A percentile compares a stretch with the other conserved stretches of the same genome.
These are phyloP conservation scores for Boulengeromyrus knoepffleri DNA, from an alignment of 2,113 vertebrate species.

Conservation along the genomic window DNA sequence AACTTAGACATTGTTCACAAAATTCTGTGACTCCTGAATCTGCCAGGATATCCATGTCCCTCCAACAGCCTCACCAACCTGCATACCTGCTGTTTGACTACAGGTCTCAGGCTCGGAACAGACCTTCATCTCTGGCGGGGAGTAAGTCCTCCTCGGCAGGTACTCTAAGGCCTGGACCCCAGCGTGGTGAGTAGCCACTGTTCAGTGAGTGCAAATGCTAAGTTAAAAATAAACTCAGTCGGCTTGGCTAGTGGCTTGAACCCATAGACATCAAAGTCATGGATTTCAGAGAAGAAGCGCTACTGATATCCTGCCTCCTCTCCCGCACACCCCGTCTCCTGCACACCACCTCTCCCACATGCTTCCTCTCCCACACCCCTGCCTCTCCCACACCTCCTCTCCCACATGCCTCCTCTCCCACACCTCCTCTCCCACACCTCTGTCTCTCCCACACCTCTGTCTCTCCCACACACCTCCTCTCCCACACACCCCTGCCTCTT, in stretches of 20 bases:
- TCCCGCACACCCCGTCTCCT: background rate
- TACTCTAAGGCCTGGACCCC: background rate
- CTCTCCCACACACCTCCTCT: too few relatives aligned
- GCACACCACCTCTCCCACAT: background rate
- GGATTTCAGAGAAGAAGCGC: background rate
- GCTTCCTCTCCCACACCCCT: too few relatives aligned
- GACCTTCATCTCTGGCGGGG: constrained; percentile 13
- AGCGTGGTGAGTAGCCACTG: background rate
- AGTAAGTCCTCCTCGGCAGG: background rate
- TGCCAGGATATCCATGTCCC: background rate
- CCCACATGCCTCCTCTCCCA: too few relatives aligned
- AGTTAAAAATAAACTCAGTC: background rate
- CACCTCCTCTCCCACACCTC: too few relatives aligned
- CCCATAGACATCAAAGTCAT: background rate
- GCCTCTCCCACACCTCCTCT: too few relatives aligned
- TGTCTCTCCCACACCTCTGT: too few relatives aligned
- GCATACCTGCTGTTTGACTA: background rate
- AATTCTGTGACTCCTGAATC: background rate
- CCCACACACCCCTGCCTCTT: too few relatives aligned
- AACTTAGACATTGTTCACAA: background rate
- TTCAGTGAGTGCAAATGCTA: background rate
- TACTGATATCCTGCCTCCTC: background rate
- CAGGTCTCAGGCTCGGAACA: constrained; percentile 30
- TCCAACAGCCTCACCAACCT: background rate
- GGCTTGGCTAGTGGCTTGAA: background rate